Base-by-base conservation (phyloP, 2,888 invertebrate species). In the Sericinus montela region DNA sequence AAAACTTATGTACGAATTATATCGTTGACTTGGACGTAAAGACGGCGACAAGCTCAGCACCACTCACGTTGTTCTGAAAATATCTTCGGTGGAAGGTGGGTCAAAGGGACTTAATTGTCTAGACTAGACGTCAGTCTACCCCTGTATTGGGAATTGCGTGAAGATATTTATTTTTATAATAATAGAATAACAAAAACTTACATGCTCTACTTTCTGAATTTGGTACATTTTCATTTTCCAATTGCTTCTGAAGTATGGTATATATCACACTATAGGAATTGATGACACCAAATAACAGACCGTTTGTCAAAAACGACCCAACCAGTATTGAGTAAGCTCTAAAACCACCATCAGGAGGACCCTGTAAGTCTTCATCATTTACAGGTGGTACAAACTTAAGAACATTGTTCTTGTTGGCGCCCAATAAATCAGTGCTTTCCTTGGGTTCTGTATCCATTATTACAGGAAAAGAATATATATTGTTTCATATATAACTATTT, bases 211-310 rank as follows among this genome's bases (percentile, higher is more conserved):
- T 93, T 25, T 94, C 93, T 0, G 94, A 92, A 62, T 94, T 94
- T 3, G 89, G 76, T 38, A 93, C 92, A 13, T 93, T 93, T 49
- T 91, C 89, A n/a, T 82, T 80, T 51, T 86, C 73, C 51, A 96
- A 84, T 62, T 91, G 91, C 42, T 91, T 89, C 62, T 91, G 90
- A 37, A 97, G 90, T 56, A 93, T 91, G 6, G 91, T 89, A 72
- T 94, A 95, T 56, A 97, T 90, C 23, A 96, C 92, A 59, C 97
- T 94, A 72, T 94, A 97, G 0, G 95, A 94, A 85, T 98, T 98
- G 67, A 98, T 96, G 37, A 96, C 92, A 39, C 97, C 96, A 78
- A 97, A 97, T 44, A 98, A 89, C 43, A 97, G 93, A 5, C 97
- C 97, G 79, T 98, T 97, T 66, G 95, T 95, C 51, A 96, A 87